Conservation (phyloP, 2,113 vertebrate genomes). For the Heterochromis multidens region DNA sequence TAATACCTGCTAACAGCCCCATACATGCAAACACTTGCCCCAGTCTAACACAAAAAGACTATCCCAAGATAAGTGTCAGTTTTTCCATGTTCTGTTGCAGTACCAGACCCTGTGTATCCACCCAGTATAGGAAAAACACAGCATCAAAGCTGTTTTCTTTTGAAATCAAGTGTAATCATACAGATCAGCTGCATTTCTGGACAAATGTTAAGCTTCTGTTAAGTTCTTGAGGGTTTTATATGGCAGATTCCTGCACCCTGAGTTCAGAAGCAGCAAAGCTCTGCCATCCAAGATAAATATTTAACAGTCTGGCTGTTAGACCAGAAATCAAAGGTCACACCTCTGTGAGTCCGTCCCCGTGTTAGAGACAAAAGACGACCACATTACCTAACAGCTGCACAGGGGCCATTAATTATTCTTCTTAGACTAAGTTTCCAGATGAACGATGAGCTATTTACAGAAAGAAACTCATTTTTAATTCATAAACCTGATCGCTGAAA, state of each 20-base stretch:
- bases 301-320: slow-evolving; percentile 60
- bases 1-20: not conserved
- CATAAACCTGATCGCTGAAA: not conserved
- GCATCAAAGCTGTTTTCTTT: not conserved
- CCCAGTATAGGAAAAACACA: not conserved
- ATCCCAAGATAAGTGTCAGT: slow-evolving; percentile 29
- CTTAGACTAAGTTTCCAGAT: not conserved
- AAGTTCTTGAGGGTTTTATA: slow-evolving; percentile 1
- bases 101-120: not conserved
- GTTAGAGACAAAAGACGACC: not conserved
- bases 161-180: not conserved
- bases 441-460: not conserved
- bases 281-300: slow-evolving; percentile 71
- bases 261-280: not conserved
- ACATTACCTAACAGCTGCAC: not conserved
- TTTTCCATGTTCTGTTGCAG: slow-evolving; percentile 57
- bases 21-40: not conserved
- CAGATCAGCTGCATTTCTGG: not conserved
- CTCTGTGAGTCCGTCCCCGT: not conserved
- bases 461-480: not conserved
- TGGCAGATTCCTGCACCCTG: slow-evolving; percentile 17
- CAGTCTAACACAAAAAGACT: not conserved
- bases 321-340: slow-evolving; percentile 64
- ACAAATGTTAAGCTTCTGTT: not conserved
- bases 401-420: not conserved